phyloP scores from a whole-genome alignment of 2,113 vertebrate genomes.

The Rhinoptilus africanus region DNA sequence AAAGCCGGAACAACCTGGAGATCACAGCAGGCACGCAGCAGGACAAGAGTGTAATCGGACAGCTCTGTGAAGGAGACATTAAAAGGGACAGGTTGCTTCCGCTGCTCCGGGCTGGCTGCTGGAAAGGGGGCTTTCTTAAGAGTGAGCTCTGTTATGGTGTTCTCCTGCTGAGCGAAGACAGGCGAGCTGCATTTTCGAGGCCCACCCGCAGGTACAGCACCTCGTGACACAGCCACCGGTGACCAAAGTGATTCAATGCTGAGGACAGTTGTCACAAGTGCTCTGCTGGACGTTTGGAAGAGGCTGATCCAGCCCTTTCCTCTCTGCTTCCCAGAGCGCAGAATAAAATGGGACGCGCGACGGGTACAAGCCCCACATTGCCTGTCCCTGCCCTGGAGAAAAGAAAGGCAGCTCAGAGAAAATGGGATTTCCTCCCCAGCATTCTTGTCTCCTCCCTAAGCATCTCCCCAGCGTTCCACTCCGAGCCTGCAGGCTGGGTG shows the following conservation, averaged over 20 bases:
- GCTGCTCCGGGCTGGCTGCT: neutral
- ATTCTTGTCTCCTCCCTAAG: neutral
- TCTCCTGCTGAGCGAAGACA: neutral
- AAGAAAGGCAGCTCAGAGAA: neutral
- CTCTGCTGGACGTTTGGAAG: neutral
- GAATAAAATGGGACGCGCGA: neutral
- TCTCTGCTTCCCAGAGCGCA: neutral
- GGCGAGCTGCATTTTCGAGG: neutral
- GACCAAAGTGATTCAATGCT: neutral
- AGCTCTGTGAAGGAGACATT: slow-evolving; percentile 78
- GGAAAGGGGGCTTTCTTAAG: neutral
- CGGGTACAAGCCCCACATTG: neutral
- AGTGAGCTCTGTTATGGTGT: neutral
- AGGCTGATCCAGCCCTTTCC: neutral
- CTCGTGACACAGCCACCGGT: rapidly evolving
- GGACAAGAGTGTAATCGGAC: slow-evolving; percentile 66
- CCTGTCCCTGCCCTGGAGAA: neutral
- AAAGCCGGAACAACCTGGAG: slow-evolving; percentile 64
- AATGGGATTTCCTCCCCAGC: neutral
- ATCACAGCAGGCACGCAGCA: slow-evolving; percentile 80
- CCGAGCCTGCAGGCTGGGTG: neutral
- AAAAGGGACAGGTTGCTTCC: neutral
- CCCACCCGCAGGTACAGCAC: neutral
- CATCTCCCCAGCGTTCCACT: neutral
- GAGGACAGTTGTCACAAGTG: neutral